Conservation (phyloP, 1,140 invertebrate species). For the Dryas iulia region DNA sequence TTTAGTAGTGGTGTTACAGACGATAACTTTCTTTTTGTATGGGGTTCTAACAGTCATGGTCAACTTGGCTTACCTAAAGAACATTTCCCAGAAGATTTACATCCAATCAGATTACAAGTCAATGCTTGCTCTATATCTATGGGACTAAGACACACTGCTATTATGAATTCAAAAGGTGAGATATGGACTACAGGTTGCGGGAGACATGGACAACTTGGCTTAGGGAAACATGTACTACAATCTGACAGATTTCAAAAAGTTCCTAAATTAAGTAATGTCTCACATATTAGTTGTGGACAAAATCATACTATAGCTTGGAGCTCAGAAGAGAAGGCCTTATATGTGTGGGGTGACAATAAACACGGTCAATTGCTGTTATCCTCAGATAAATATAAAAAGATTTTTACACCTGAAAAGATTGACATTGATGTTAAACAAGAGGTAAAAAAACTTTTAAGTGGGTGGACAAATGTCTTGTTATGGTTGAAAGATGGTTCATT, state of each 20-base stretch:
- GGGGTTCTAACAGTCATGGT: conserved; percentile 88
- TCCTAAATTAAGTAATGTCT: conserved; percentile 78
- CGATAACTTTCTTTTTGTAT: conserved; percentile 84
- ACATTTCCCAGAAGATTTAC: conserved; percentile 62
- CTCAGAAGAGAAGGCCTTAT: conserved; percentile 80
- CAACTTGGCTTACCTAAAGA: conserved; percentile 84
- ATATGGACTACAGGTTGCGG: conserved; percentile 84
- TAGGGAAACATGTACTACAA: conserved; percentile 70
- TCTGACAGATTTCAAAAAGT: conserved; percentile 81
- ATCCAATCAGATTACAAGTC: conserved; percentile 67
- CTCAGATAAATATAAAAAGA: conserved; percentile 60
- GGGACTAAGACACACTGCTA: conserved; percentile 85
- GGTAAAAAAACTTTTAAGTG: conserved; percentile 81
- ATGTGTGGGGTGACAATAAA: conserved; percentile 88
- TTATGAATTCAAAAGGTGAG: conserved; percentile 83
- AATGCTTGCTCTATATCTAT: conserved; percentile 72
- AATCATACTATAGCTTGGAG: conserved; percentile 85
- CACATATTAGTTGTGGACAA: conserved; percentile 85
- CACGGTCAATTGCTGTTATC: conserved; percentile 84
- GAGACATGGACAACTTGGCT: conserved; percentile 84
- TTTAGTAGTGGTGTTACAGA: conserved; percentile 84
- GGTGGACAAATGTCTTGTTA: conserved; percentile 88
- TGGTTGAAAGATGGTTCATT: conserved; percentile 82
- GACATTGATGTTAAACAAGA: conserved; percentile 77
- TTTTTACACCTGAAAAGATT: conserved; percentile 75